These are phyloP conservation scores for Oryzaephilus surinamensis DNA, from an alignment of 1,140 invertebrate genomes.

Conservation along the genomic window DNA sequence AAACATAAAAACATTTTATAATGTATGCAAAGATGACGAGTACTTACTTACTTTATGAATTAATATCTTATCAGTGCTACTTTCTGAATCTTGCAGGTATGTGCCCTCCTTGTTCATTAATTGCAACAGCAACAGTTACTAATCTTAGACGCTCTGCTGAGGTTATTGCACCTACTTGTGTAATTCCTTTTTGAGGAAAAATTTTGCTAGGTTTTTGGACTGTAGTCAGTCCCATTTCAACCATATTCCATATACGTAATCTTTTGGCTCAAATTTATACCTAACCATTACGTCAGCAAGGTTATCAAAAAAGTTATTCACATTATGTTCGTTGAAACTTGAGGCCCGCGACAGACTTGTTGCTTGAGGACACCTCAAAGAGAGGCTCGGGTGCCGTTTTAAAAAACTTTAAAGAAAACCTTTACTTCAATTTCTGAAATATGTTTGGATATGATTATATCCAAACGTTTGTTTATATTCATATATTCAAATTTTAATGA, in stretches of 20 bases:
- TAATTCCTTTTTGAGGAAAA: conserved; percentile 35
- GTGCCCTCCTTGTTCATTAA: conserved; percentile 26
- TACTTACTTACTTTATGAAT: too few species aligned
- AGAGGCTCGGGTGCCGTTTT: background rate
- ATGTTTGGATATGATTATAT: too few species aligned
- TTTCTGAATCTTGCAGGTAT: too few species aligned
- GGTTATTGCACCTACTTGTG: conserved; percentile 34
- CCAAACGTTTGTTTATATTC: too few species aligned
- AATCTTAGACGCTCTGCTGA: conserved; percentile 30
- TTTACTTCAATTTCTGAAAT: too few species aligned
- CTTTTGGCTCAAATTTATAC: conserved; percentile 19
- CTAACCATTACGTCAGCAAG: conserved; percentile 22
- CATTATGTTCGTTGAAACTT: conserved; percentile 31
- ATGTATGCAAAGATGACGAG: too few species aligned
- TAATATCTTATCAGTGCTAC: too few species aligned
- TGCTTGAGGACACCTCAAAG: conserved; percentile 22
- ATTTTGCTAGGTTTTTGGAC: conserved; percentile 32
- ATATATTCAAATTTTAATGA: too few species aligned
- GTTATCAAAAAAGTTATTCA: conserved; percentile 28
- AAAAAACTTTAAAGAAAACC: too few species aligned
- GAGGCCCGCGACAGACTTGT: conserved; percentile 33
- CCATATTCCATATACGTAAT: conserved; percentile 37
- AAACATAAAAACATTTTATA: too few species aligned
- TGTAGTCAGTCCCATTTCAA: conserved; percentile 38
- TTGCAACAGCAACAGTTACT: conserved; percentile 24